Percentiles rank a stretch among this genome's conserved stretches.
Evolutionary conservation across 2,888 invertebrate species (phyloP).

Genomic region (Eudasyphora cyanicolor): DNA sequence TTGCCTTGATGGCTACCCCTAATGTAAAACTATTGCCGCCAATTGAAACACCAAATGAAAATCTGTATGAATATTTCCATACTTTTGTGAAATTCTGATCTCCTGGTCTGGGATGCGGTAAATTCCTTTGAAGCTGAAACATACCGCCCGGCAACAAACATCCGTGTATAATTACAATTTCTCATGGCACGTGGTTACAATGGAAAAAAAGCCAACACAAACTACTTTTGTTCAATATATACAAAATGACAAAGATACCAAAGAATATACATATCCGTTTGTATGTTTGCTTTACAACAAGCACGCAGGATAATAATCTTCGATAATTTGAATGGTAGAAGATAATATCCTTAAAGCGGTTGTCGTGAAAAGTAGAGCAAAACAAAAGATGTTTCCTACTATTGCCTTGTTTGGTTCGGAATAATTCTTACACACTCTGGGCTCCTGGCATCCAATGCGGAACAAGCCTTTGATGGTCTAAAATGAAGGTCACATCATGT

Average conservation of each 20-base stretch:
- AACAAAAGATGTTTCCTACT: too few species aligned
- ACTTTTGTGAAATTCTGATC: not conserved
- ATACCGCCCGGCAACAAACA: too few species aligned
- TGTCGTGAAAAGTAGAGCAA: not conserved
- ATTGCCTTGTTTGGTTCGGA: not conserved
- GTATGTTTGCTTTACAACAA: too few species aligned
- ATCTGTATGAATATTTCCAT: too few species aligned
- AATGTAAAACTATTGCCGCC: too few species aligned
- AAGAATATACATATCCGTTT: too few species aligned
- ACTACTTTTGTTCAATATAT: not conserved
- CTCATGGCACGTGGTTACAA: not conserved
- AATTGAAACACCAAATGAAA: too few species aligned
- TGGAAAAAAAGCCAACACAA: too few species aligned
- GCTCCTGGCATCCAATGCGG: not conserved
- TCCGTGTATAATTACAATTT: not conserved
- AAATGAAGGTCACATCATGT: not conserved
- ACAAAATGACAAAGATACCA: not conserved
- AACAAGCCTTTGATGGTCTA: not conserved
- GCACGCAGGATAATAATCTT: too few species aligned
- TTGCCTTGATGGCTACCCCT: too few species aligned
- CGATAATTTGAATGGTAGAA: not conserved
- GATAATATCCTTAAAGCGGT: not conserved
- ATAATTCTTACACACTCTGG: not conserved
- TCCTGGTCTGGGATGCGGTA: not conserved
- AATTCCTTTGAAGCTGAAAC: constrained; percentile 11